Base-by-base conservation (phyloP, 2,113 vertebrate genomes). In the Calidris pugnax region DNA sequence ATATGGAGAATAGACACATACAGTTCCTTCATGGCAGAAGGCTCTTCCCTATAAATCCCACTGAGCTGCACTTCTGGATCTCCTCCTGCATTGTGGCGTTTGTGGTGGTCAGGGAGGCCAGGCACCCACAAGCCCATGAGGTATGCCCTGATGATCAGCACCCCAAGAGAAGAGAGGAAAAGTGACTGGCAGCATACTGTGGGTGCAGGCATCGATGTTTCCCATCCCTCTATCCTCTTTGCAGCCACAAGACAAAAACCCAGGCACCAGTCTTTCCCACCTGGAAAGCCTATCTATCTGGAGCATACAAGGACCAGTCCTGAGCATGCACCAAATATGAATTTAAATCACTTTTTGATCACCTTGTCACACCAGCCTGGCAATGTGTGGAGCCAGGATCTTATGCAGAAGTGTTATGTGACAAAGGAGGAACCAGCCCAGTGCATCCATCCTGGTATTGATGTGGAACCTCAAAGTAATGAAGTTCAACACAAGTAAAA, bases 81-180 rank as follows among this genome's bases (percentile, higher is more conserved):
- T 88, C 28, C 27, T 79, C 10, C 30, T 73, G 6, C 0, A 0
- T 13, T 11, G n/a, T 14, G 12, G 0, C 41, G 13, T 26, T 64
- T 50, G 18, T 23, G 28, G 14, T 47, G 33, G 35, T 7, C 28
- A 60, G 51, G 7, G 20, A 74, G 14, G 6, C 7, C 35, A 47
- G 26, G 14, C 5, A 50, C 12, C 6, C 7, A 23, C 4, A 67
- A 21, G 15, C 4, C 28, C 2, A 2, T 50, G 47, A 48, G 7
- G 6, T 39, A 28, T 1, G 3, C 15, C 10, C 8, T 26, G 18
- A 11, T 20, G 22, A 26, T 50, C 41, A 62, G 11, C n/a, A 50
- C 4, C 4, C 14, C 7, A n/a, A 24, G 8, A 47, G 35, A 72
- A 32, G 14, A 75, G 22, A 72, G 9, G 24, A 71, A 59, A 75